Percentiles rank a stretch among this genome's conserved stretches.
phyloP scores from a whole-genome alignment of 1,140 invertebrate species.

The Pseudomyrmex dendroicus region DNA sequence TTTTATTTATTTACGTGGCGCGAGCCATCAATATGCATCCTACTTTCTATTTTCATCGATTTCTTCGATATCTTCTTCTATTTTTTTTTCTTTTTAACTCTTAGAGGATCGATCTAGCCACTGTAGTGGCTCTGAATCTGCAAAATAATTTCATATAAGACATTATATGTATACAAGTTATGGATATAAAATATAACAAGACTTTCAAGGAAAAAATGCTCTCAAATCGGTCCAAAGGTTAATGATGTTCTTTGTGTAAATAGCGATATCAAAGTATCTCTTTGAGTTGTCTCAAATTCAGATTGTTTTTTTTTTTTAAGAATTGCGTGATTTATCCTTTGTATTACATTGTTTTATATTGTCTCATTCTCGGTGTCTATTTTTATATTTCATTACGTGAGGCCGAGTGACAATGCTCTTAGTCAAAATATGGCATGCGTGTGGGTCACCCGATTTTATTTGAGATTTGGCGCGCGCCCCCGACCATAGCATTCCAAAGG shows the following conservation, averaged over 20 bases:
- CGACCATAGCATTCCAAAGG: conserved; percentile 72
- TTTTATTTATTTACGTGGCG: neutral
- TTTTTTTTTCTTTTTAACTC: neutral
- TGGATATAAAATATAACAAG: too few relatives aligned
- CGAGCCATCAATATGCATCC: neutral
- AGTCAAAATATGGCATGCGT: conserved; percentile 67
- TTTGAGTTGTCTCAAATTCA: neutral
- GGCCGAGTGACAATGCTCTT: conserved; percentile 66
- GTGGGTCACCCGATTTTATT: conserved; percentile 79
- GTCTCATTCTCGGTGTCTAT: neutral
- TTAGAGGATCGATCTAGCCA: neutral
- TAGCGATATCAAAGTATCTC: too few relatives aligned
- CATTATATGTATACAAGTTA: too few relatives aligned
- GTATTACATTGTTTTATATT: too few relatives aligned
- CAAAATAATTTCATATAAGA: too few relatives aligned
- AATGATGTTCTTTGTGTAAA: too few relatives aligned
- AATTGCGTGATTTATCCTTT: too few relatives aligned
- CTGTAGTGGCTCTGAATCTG: too few relatives aligned
- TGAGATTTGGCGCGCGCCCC: conserved; percentile 78
- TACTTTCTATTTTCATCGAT: neutral
- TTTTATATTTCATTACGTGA: conserved; percentile 11
- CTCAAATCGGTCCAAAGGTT: too few relatives aligned
- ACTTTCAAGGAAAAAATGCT: too few relatives aligned
- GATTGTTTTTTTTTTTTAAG: neutral
- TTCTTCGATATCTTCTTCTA: neutral